phyloP scores from a whole-genome alignment of 2,797 vertebrate genomes.

The Cirrhinus molitorella region DNA sequence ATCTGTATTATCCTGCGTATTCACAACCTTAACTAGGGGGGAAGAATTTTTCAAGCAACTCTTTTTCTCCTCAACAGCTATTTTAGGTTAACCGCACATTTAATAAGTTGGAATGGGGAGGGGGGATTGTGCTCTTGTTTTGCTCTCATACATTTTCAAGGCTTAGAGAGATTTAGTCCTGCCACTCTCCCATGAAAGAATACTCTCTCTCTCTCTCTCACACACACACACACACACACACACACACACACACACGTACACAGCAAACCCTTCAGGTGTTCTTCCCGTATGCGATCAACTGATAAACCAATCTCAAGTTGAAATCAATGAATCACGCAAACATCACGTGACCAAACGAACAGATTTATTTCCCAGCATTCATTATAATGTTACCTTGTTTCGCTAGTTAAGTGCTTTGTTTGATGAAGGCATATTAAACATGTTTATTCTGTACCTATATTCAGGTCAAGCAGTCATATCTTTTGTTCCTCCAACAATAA shows the following conservation, averaged over 20 bases:
- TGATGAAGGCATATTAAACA: conserved; percentile 21
- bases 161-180: conserved; percentile 53
- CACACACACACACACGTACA: conserved; percentile 58
- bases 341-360: conserved; percentile 29
- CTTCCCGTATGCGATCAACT: conserved; percentile 20
- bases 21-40: conserved; percentile 60
- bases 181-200: conserved; percentile 55
- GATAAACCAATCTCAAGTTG: conserved; percentile 30
- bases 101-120: conserved; percentile 73
- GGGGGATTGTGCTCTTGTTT: conserved; percentile 60
- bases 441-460: conserved; percentile 46
- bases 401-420: not conserved
- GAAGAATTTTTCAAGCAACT: conserved; percentile 60
- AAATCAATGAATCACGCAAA: conserved; percentile 27
- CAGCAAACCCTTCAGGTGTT: conserved; percentile 44
- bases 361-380: conserved; percentile 5
- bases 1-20: conserved; percentile 61
- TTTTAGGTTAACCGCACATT: conserved; percentile 81
- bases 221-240: conserved; percentile 45
- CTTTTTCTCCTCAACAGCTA: conserved; percentile 68
- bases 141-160: conserved; percentile 54
- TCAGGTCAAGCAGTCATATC: conserved; percentile 34
- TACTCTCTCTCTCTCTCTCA: not conserved
- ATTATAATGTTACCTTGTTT: not conserved
- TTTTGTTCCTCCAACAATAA: conserved; percentile 51